Conservation (phyloP, 2,888 invertebrate species). For the Opisthograptis luteolata region DNA sequence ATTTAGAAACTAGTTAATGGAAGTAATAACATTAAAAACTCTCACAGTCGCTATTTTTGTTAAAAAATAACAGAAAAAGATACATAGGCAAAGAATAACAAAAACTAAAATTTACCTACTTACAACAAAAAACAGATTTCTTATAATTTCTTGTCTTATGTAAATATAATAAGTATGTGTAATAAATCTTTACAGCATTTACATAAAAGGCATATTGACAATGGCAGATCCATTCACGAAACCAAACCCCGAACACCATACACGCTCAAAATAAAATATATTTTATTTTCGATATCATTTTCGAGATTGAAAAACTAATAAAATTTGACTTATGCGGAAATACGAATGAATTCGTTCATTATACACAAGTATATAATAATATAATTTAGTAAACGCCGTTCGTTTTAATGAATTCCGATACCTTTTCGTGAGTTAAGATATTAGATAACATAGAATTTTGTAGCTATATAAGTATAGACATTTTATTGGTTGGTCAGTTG, state of each 20-base stretch:
- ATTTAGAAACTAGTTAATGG: no score
- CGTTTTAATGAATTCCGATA: constrained; percentile 64
- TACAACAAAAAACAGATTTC: no score
- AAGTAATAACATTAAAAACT: no score
- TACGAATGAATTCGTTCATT: constrained; percentile 48
- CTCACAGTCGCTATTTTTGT: no score
- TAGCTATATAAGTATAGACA: neutral
- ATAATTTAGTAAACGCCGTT: constrained; percentile 34
- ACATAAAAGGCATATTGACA: constrained; percentile 1
- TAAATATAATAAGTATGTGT: no score
- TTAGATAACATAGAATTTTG: neutral
- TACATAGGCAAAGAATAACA: no score
- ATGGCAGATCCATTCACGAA: constrained; percentile 6
- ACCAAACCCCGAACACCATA: constrained; percentile 16
- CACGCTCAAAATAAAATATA: constrained; percentile 24
- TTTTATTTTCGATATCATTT: constrained; percentile 38
- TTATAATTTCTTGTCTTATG: no score
- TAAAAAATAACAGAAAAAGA: no score
- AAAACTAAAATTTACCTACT: no score
- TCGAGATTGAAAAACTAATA: constrained; percentile 44
- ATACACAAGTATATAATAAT: constrained; percentile 35
- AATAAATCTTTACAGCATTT: no score
- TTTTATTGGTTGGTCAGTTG: neutral
- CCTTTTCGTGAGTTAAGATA: constrained; percentile 42
- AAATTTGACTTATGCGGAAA: constrained; percentile 44